phyloP scores from a whole-genome alignment of 2,797 vertebrate genomes.

The Pseudomugil tenellus region DNA sequence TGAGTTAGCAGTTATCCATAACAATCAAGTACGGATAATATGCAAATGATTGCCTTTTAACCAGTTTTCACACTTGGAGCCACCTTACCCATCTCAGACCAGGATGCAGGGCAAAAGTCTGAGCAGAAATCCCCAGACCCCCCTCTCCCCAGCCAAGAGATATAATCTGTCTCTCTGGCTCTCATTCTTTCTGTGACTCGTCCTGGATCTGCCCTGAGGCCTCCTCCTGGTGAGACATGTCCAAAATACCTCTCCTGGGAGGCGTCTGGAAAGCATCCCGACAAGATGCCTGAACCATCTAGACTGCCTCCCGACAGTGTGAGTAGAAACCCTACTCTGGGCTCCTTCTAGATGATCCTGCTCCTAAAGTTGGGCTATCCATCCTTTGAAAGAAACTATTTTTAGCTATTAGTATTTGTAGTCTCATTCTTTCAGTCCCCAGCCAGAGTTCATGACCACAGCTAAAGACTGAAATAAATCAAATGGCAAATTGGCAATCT shows the following conservation, averaged over 20 bases:
- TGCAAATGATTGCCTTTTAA: not conserved
- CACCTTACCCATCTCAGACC: not conserved
- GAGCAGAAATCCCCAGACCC: not conserved
- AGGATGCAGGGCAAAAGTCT: not conserved
- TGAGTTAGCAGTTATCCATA: not conserved
- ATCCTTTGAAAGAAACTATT: not conserved
- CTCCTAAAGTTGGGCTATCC: not conserved
- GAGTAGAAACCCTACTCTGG: not conserved
- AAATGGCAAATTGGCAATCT: not conserved
- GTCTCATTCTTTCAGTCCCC: not conserved
- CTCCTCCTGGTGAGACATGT: conserved; percentile 1
- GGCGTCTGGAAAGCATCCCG: not conserved
- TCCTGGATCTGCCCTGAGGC: not conserved
- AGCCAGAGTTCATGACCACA: not conserved
- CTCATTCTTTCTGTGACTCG: not conserved
- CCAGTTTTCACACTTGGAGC: not conserved
- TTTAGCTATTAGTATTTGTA: not conserved
- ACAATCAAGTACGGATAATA: not conserved
- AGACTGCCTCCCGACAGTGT: not conserved
- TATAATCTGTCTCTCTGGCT: conserved; percentile 1
- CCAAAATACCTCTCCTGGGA: conserved; percentile 1
- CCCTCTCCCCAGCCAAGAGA: not conserved
- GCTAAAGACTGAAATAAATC: not conserved
- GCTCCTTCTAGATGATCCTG: not conserved
- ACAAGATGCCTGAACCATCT: not conserved